Evolutionary conservation across 2,113 vertebrate genomes (phyloP).

Genomic region (Tylochromis polylepis): DNA sequence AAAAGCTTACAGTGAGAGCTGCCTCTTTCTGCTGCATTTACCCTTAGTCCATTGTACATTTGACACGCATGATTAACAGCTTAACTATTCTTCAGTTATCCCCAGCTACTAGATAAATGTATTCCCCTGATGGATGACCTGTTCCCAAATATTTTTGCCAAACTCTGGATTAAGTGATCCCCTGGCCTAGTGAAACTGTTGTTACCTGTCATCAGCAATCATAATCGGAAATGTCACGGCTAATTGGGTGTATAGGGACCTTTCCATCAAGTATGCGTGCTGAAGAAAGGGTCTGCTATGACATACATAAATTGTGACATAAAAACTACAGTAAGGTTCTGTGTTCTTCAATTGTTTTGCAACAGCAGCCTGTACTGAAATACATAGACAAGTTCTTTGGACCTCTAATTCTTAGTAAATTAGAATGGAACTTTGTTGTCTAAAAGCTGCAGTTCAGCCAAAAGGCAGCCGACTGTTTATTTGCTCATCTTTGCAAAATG

Average conservation of each 20-base stretch:
- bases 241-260: slow-evolving; percentile 68
- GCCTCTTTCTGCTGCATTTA: slow-evolving; percentile 11
- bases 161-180: slow-evolving; percentile 51
- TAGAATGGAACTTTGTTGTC: not conserved
- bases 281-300: slow-evolving; percentile 6
- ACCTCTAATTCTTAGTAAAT: not conserved
- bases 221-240: slow-evolving; percentile 58
- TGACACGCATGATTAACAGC: slow-evolving; percentile 34
- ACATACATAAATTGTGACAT: not conserved
- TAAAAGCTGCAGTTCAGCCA: not conserved
- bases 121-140: slow-evolving; percentile 32
- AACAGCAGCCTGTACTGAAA: not conserved
- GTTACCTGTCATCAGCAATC: slow-evolving; percentile 54
- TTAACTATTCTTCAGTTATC: not conserved
- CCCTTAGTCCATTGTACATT: not conserved
- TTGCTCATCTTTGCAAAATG: not conserved
- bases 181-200: slow-evolving; percentile 29
- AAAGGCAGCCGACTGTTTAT: not conserved
- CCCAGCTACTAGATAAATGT: not conserved
- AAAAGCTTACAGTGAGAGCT: slow-evolving; percentile 11
- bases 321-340: not conserved
- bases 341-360: not conserved
- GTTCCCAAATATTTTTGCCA: slow-evolving; percentile 15
- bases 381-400: not conserved
- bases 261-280: slow-evolving; percentile 38